phyloP scores from a whole-genome alignment of 1,140 invertebrate genomes.

The Mamestra configurata region DNA sequence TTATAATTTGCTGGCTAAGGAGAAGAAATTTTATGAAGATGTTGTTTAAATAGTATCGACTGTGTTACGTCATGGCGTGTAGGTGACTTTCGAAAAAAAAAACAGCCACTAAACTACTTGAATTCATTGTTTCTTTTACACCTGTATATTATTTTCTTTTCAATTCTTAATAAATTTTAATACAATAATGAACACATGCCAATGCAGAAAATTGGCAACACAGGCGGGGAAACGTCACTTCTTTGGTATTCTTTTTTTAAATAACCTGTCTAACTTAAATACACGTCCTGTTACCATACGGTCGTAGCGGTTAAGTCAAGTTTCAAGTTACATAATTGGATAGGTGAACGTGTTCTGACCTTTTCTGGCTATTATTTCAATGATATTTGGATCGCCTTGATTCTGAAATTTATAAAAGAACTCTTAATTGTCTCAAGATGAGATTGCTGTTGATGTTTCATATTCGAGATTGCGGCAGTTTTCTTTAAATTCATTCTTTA shows the following conservation, averaged over 20 bases:
- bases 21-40: background rate
- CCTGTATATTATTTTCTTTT: background rate
- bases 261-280: too few relatives aligned
- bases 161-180: too few relatives aligned
- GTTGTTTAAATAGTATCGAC: background rate
- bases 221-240: too few relatives aligned
- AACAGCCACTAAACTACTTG: background rate
- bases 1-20: background rate
- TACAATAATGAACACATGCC: too few relatives aligned
- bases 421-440: background rate
- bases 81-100: background rate
- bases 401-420: too few relatives aligned
- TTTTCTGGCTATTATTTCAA: background rate
- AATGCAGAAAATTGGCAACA: too few relatives aligned
- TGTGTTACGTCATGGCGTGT: background rate
- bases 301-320: background rate
- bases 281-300: too few relatives aligned
- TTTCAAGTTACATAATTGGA: background rate
- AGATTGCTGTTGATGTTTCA: background rate
- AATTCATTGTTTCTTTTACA: background rate
- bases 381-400: background rate
- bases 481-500: background rate
- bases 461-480: constrained; percentile 1
- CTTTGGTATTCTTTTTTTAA: too few relatives aligned
- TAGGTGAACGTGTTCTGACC: background rate